Base-by-base conservation (phyloP, 2,888 invertebrate genomes). In the Sturmia bella region DNA sequence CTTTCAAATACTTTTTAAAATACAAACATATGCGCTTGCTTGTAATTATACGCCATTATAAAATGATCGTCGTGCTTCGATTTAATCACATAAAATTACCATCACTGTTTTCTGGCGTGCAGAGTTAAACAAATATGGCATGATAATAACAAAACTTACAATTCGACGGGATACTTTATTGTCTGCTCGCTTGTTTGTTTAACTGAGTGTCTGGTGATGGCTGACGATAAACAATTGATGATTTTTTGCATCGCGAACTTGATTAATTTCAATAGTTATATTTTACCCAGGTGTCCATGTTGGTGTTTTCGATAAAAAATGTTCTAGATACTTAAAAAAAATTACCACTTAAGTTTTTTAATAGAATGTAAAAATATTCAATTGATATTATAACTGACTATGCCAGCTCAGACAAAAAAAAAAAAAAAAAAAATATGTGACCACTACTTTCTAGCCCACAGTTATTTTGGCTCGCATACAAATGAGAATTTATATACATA, bases 181-280 rank as follows among this genome's bases (percentile, higher is more conserved):
- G 37, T 43, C 56, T 37, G 37, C n/a, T 17, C 43, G 21, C 61
- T 68, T 39, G 15, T 52, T 59, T 32, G 9, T 32, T 32, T 32
- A 32, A 9, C 5, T 59, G 32, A 24, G 3, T 45, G 32, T 41
- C 39, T 48, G 41, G 37, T 68, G 43, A 50, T 43, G 41, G 50
- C 41, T 27, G 50, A 27, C 19, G 50, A 57, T 73, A 52, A 63
- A 54, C 15, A 21, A 63, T 74, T 50, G 32, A 66, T 32, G 48
- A 15, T 21, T 52, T 75, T 57, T 57, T 32, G 32, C 7, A 32
- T 3, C 32, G 17, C 56, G 54, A 54, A 48, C 39, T 27, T 74
- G 68, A 64, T 80, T 69, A 56, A 69, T 64, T 80, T 74, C 63
- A 69, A 64, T 64, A 57, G 54, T 77, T 52, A 69, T 54, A 37